These are phyloP conservation scores for Acheta domesticus DNA, from an alignment of 2,888 invertebrate genomes.

Conservation along the genomic window DNA sequence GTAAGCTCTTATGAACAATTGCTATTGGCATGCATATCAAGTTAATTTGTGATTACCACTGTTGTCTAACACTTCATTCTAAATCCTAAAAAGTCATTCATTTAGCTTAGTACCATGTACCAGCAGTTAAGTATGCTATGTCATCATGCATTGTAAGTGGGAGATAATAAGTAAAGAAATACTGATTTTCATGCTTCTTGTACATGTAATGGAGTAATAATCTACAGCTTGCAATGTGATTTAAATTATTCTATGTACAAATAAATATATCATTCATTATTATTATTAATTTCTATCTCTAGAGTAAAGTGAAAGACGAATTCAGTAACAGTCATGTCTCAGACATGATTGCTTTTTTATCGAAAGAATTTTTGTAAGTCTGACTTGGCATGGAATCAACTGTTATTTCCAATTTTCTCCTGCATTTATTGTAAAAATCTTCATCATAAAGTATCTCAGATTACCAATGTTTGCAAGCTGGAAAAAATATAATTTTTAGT, in stretches of 20 bases:
- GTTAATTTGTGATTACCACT: neutral
- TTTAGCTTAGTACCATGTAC: neutral
- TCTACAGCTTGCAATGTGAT: neutral
- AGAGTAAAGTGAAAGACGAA: neutral
- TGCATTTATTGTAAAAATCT: neutral
- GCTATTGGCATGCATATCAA: neutral
- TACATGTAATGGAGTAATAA: neutral
- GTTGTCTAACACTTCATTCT: neutral
- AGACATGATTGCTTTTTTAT: neutral
- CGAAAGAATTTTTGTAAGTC: neutral
- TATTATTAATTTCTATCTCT: neutral
- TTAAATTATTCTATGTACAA: neutral
- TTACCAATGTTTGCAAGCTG: conserved; percentile 1
- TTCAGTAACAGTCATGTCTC: neutral
- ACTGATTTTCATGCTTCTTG: neutral
- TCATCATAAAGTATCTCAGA: neutral
- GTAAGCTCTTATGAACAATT: neutral
- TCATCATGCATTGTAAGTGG: neutral
- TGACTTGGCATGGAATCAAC: conserved; percentile 3
- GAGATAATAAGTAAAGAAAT: neutral
- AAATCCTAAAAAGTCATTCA: neutral
- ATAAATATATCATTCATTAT: neutral
- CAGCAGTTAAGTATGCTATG: neutral
- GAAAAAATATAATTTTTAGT: conserved; percentile 2
- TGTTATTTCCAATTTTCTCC: neutral